These are phyloP conservation scores for Halictus ligatus DNA, from an alignment of 2,888 invertebrate species.

Conservation along the genomic window DNA sequence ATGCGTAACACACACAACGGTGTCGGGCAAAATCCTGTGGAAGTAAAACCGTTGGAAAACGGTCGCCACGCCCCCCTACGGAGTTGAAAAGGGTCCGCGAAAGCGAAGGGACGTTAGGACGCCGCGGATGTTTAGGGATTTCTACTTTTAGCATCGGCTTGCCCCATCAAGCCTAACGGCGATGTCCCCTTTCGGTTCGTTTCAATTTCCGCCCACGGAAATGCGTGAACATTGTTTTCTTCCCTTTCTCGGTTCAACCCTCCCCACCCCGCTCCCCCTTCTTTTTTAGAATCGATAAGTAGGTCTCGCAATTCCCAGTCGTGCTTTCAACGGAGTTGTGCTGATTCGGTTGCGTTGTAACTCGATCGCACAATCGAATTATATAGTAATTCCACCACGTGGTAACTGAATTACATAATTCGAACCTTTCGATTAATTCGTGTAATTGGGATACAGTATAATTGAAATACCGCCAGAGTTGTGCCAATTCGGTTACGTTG, in stretches of 20 bases:
- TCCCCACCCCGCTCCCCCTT: too few relatives aligned
- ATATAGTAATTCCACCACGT: too few relatives aligned
- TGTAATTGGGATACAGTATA: too few relatives aligned
- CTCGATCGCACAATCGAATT: too few relatives aligned
- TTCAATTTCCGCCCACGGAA: not conserved
- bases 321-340: not conserved
- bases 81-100: not conserved
- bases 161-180: not conserved
- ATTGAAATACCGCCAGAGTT: too few relatives aligned
- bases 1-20: too few relatives aligned
- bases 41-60: not conserved
- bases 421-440: too few relatives aligned
- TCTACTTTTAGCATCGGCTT: not conserved
- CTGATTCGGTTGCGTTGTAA: too few relatives aligned
- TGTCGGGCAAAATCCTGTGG: not conserved
- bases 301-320: not conserved
- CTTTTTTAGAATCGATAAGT: too few relatives aligned
- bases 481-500: too few relatives aligned
- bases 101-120: not conserved
- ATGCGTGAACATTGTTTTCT: not conserved
- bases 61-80: not conserved
- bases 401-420: too few relatives aligned
- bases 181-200: not conserved
- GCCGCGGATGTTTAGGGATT: not conserved
- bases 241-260: too few relatives aligned